Evolutionary conservation across 2,888 invertebrate genomes (phyloP).

Genomic region (Lottia scabra): DNA sequence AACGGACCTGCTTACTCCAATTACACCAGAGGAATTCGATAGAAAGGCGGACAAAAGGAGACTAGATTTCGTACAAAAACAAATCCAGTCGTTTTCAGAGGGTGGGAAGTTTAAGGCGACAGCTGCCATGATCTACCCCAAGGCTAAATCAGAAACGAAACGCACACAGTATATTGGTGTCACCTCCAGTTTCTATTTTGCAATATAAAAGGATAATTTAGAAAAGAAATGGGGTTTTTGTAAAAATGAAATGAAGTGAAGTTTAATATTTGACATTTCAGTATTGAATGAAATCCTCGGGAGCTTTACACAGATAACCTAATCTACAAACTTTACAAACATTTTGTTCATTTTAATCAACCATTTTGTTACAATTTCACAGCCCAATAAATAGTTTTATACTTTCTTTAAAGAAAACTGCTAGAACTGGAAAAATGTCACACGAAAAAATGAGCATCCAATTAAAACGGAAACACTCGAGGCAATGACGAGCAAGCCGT

Average conservation of each 20-base stretch:
- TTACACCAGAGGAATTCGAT: not conserved
- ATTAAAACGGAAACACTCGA: too few relatives aligned
- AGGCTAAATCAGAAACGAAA: not conserved
- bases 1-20: constrained; percentile 4
- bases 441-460: too few relatives aligned
- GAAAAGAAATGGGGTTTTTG: not conserved
- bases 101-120: constrained; percentile 2
- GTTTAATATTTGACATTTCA: constrained; percentile 1
- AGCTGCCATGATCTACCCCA: constrained; percentile 2
- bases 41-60: constrained; percentile 15
- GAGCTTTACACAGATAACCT: too few relatives aligned
- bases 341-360: too few relatives aligned
- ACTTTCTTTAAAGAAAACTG: too few relatives aligned
- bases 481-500: too few relatives aligned
- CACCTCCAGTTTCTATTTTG: not conserved
- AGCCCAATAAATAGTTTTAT: too few relatives aligned
- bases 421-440: too few relatives aligned
- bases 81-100: constrained; percentile 3
- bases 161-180: not conserved
- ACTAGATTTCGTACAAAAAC: constrained; percentile 21
- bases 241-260: not conserved
- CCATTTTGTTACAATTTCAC: too few relatives aligned
- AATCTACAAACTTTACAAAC: too few relatives aligned
- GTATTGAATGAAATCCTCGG: not conserved
- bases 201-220: not conserved